Evolutionary conservation across 1,140 invertebrate genomes (phyloP).

Genomic region (Ips typographus): DNA sequence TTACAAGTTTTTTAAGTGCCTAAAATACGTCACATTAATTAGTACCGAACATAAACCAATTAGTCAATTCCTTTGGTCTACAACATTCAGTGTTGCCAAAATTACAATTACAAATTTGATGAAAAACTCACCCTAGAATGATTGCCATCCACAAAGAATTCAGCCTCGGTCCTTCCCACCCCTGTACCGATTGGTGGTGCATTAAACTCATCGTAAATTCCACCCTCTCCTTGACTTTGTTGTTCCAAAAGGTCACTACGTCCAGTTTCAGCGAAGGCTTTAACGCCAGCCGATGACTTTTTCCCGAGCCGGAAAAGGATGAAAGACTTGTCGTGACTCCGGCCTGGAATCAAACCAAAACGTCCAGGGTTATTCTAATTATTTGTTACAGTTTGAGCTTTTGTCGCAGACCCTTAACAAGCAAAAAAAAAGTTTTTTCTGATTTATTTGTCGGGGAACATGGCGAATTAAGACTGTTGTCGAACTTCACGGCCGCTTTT

Average conservation of each 20-base stretch:
- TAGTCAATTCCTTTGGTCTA: no score
- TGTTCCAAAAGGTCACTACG: conserved; percentile 69
- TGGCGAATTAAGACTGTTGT: conserved; percentile 13
- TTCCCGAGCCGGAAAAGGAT: conserved; percentile 77
- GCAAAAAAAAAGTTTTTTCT: conserved; percentile 11
- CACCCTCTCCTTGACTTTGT: conserved; percentile 56
- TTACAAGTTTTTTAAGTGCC: no score
- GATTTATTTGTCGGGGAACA: conserved; percentile 8
- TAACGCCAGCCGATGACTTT: conserved; percentile 70
- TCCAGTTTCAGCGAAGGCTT: conserved; percentile 81
- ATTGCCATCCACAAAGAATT: conserved; percentile 88
- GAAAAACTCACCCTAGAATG: conserved; percentile 69
- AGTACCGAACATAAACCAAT: no score
- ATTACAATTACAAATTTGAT: no score
- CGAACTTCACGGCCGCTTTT: conserved; percentile 14
- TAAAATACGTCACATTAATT: no score
- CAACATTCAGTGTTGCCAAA: no score
- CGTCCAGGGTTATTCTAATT: neutral
- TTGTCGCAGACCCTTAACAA: conserved; percentile 10
- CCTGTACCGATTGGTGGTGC: conserved; percentile 75
- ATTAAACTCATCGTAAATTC: conserved; percentile 78
- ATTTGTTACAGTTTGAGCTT: neutral
- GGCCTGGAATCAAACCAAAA: conserved; percentile 63
- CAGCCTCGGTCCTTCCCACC: conserved; percentile 74
- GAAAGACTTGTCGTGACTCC: conserved; percentile 80